Evolutionary conservation across 2,888 invertebrate genomes (phyloP).

Genomic region (Drosophila aldrichi): DNA sequence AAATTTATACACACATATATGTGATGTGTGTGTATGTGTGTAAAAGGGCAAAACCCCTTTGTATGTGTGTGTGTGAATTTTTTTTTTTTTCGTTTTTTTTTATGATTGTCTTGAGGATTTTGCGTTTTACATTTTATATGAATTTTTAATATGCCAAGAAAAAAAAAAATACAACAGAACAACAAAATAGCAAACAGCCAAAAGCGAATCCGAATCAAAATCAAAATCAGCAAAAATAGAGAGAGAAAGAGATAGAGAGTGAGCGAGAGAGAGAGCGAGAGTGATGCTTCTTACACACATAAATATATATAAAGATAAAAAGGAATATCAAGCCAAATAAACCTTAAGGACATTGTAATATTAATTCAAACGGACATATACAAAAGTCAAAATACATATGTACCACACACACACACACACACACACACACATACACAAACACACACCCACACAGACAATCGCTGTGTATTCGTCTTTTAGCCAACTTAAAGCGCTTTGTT

Average conservation of each 20-base stretch:
- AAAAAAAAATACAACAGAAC: not conserved
- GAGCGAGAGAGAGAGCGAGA: slow-evolving; percentile 34
- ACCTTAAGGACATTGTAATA: slow-evolving; percentile 82
- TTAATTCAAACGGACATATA: slow-evolving; percentile 80
- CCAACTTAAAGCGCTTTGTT: slow-evolving; percentile 47
- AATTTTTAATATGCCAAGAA: slow-evolving; percentile 76
- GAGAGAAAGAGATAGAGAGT: slow-evolving; percentile 15
- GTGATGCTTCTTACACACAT: slow-evolving; percentile 13
- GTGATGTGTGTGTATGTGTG: slow-evolving; percentile 5
- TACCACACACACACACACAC: slow-evolving; percentile 26
- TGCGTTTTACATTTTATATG: slow-evolving; percentile 77
- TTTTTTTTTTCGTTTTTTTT: slow-evolving; percentile 66
- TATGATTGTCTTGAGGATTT: slow-evolving; percentile 81
- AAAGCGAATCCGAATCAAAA: slow-evolving; percentile 72
- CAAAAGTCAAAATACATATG: slow-evolving; percentile 58
- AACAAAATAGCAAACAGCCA: slow-evolving; percentile 75
- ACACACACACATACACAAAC: slow-evolving; percentile 24
- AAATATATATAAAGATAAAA: slow-evolving; percentile 68
- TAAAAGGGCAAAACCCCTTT: slow-evolving; percentile 13
- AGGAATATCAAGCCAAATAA: slow-evolving; percentile 77
- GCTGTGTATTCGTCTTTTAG: slow-evolving; percentile 31
- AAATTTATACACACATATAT: not conserved
- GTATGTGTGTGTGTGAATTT: slow-evolving; percentile 12
- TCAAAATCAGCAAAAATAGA: slow-evolving; percentile 38
- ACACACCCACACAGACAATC: slow-evolving; percentile 20